These are phyloP conservation scores for Troglohyphantes excavatus DNA, from an alignment of 2,888 invertebrate species.

Conservation along the genomic window DNA sequence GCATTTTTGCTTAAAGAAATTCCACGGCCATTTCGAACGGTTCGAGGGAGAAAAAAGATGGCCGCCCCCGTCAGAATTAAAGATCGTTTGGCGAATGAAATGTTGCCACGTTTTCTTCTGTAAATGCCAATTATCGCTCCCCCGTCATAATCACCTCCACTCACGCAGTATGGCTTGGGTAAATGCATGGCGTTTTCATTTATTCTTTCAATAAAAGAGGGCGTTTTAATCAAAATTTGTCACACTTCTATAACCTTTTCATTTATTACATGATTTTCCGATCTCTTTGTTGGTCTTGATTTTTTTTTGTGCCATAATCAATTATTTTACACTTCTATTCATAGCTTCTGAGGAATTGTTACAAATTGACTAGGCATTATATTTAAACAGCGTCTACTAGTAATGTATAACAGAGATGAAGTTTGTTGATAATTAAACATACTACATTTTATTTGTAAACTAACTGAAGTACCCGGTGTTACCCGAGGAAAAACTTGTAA, in stretches of 20 bases:
- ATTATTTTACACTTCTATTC: slow-evolving; percentile 40
- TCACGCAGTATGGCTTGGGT: slow-evolving; percentile 22
- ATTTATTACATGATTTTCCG: slow-evolving; percentile 16
- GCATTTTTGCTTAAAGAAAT: slow-evolving; percentile 18
- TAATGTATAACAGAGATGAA: no score
- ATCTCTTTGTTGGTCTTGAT: slow-evolving; percentile 22
- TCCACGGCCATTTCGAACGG: not conserved
- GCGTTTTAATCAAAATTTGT: slow-evolving; percentile 66
- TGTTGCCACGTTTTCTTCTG: slow-evolving; percentile 54
- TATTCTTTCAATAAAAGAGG: slow-evolving; percentile 24
- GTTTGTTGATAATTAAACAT: no score
- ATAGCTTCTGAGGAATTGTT: slow-evolving; percentile 30
- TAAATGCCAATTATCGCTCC: slow-evolving; percentile 69
- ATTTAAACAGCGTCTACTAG: slow-evolving; percentile 23
- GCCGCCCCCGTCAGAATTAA: slow-evolving; percentile 23
- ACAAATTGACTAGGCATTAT: slow-evolving; percentile 39
- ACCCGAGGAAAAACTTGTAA: no score
- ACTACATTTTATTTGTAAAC: no score
- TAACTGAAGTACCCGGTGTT: no score
- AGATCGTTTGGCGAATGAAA: slow-evolving; percentile 59
- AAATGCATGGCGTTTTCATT: slow-evolving; percentile 33
- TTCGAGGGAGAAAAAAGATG: slow-evolving; percentile 15
- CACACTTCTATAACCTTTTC: slow-evolving; percentile 47
- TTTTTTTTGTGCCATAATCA: slow-evolving; percentile 56
- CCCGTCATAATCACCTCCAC: slow-evolving; percentile 55